Evolutionary conservation across 2,797 vertebrate genomes (phyloP), one percentile per base, ranked within the genome.

Genomic region (Bradypodion ventrale): DNA sequence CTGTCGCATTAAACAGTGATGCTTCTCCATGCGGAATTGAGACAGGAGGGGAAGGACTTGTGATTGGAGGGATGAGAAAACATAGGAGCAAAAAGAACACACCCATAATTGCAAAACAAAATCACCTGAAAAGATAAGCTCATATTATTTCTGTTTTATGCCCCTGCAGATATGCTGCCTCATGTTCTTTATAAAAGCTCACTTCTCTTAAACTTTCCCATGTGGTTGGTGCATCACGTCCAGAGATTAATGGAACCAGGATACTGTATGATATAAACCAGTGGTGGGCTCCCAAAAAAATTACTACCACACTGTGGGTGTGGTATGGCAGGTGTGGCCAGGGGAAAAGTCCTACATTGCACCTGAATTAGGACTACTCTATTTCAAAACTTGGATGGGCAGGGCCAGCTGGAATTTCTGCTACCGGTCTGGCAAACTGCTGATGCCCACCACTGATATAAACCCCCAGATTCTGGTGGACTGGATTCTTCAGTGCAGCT

Each of bases 181-280:
- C 92, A 92, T 93, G 93, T 91, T 90, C 95, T 95, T 95, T 95
- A 96, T 96, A 95, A 96, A 95, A 95, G 90, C 90, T 92, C 92
- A 90, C 95, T 95, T 94, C 93, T 87, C 93, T 94, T 94, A 94
- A 96, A 96, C 93, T 94, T 93, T 94, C 92, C 95, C 94, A 93
- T 89, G 94, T 95, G 94, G 93, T 90, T 83, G 79, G 46, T 78
- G 60, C 88, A 93, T 91, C 93, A 90, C 88, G 80, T 85, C 89
- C 84, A 80, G 83, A 91, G 93, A 94, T 96, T 94, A 94, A 95
- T 92, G 92, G 86, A 70, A 89, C 92, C 86, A 93, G 91, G 92
- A 94, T 95, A 94, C n/a, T n/a, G n/a, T n/a, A n/a, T n/a, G n/a
- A n/a, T n/a, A n/a, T n/a, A n/a, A n/a, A n/a, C n/a, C n/a, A n/a